These are phyloP conservation scores for Ardeotis arabs DNA, from an alignment of 2,113 vertebrate species.

Conservation along the genomic window DNA sequence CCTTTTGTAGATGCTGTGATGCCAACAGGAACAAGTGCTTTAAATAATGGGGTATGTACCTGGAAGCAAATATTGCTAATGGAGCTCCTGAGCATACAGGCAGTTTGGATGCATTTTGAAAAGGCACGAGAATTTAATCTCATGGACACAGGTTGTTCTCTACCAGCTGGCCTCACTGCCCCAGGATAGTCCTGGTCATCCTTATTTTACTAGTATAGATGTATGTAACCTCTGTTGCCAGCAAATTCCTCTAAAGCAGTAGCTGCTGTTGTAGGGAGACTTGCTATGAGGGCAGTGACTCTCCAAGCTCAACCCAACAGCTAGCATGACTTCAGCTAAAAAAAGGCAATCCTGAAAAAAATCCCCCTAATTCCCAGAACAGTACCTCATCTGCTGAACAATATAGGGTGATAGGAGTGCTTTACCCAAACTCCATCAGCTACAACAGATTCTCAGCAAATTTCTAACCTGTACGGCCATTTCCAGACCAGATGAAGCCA, in stretches of 20 bases:
- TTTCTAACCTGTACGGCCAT: neutral
- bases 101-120: neutral
- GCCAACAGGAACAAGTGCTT: neutral
- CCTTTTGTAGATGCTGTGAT: neutral
- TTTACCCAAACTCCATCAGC: neutral
- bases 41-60: neutral
- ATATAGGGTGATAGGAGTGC: accelerated
- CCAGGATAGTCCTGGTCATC: neutral
- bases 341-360: neutral
- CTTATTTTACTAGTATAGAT: neutral
- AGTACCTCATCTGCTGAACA: neutral
- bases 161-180: neutral
- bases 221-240: neutral
- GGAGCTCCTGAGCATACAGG: neutral
- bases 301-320: neutral
- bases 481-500: neutral
- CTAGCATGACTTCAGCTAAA: neutral
- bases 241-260: neutral
- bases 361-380: neutral
- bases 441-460: neutral
- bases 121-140: neutral
- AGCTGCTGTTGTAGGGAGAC: neutral
- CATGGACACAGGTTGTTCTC: neutral
- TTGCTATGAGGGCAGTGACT: neutral
- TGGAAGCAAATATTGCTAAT: neutral